Evolutionary conservation across 2,797 vertebrate species (phyloP).

Genomic region (Poecilia gillii): DNA sequence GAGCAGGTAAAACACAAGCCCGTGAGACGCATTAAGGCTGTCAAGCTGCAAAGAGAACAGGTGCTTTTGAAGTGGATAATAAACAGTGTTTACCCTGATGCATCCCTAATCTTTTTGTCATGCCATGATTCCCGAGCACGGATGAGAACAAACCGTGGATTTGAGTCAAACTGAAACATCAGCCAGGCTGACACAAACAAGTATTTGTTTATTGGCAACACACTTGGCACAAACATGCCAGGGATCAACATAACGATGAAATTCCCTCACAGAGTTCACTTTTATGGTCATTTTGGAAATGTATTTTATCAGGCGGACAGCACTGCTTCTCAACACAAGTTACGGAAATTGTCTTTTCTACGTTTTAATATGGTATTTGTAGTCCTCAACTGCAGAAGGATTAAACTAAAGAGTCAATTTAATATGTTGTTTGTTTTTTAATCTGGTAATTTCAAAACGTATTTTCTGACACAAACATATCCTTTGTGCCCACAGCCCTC

Average conservation of each 20-base stretch:
- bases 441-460: neutral
- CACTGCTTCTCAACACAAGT: neutral
- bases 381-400: neutral
- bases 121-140: constrained; percentile 4
- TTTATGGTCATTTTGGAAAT: neutral
- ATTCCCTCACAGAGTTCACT: neutral
- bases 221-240: no score
- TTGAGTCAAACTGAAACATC: constrained; percentile 5
- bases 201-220: neutral
- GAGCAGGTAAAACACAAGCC: constrained; percentile 38
- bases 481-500: neutral
- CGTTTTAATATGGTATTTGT: constrained; percentile 7
- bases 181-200: neutral
- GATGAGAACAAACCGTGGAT: constrained; percentile 9
- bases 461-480: neutral
- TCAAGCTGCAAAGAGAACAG: constrained; percentile 23
- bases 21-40: constrained; percentile 17
- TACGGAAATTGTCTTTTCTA: neutral
- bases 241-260: neutral
- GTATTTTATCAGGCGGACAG: neutral
- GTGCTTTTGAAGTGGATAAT: constrained; percentile 26
- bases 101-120: constrained; percentile 25
- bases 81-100: constrained; percentile 27
- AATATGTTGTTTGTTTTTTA: neutral
- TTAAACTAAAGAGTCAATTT: neutral